Percentiles rank a stretch among this genome's conserved stretches.
Evolutionary conservation across 2,888 invertebrate species (phyloP).

Genomic region (Volucella bombylans): DNA sequence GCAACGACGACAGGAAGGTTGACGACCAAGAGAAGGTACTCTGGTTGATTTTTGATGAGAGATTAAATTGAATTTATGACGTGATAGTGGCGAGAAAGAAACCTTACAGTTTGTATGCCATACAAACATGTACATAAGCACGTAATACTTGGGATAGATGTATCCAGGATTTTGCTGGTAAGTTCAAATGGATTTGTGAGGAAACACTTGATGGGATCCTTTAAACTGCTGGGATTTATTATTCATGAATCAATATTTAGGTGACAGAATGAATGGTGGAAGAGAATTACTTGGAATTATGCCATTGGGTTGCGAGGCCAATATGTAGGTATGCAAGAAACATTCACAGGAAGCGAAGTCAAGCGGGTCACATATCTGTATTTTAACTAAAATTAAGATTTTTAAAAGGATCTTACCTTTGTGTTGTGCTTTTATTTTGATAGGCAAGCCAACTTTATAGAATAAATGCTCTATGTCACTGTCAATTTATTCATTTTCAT

Average conservation of each 20-base stretch:
- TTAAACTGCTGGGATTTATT: not conserved
- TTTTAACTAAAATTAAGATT: too few relatives aligned
- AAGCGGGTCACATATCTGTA: too few relatives aligned
- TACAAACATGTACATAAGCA: not conserved
- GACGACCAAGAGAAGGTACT: constrained; percentile 17
- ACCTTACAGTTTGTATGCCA: not conserved
- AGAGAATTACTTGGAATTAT: too few relatives aligned
- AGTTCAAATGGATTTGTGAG: not conserved
- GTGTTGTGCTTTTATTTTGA: too few relatives aligned
- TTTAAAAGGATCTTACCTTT: too few relatives aligned
- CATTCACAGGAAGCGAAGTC: too few relatives aligned
- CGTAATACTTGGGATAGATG: constrained; percentile 6
- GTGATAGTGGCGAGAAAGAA: constrained; percentile 45
- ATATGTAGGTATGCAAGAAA: too few relatives aligned
- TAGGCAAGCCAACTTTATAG: too few relatives aligned
- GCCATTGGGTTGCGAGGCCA: too few relatives aligned
- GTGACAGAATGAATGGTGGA: not conserved
- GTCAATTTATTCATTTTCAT: too few relatives aligned
- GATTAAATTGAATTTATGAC: constrained; percentile 67
- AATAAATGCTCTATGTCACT: too few relatives aligned
- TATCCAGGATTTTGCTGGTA: constrained; percentile 8
- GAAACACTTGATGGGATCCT: not conserved
- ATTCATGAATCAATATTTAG: constrained; percentile 4
- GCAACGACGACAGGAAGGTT: constrained; percentile 7
- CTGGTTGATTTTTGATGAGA: constrained; percentile 55